phyloP scores from a whole-genome alignment of 1,140 invertebrate genomes.

The Amyelois transitella region DNA sequence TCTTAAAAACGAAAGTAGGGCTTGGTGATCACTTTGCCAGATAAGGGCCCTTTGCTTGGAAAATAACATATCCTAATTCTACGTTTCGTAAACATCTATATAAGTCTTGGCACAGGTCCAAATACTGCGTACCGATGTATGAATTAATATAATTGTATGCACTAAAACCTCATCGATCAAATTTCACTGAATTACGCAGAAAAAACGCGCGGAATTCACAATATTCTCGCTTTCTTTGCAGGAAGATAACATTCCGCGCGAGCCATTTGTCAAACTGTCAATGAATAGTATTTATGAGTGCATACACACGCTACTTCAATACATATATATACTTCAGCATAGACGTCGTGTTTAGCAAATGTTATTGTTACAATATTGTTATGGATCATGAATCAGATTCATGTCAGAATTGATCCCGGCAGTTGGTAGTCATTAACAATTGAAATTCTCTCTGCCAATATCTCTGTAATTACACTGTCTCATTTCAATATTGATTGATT shows the following conservation, averaged over 20 bases:
- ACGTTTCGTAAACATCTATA: background rate
- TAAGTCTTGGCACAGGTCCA: background rate
- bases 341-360: too few relatives aligned
- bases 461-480: too few relatives aligned
- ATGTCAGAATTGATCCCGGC: too few relatives aligned
- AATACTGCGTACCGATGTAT: background rate
- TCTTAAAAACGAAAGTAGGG: background rate
- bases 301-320: background rate
- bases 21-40: background rate
- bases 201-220: background rate
- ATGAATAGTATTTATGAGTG: constrained; percentile 1
- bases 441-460: too few relatives aligned
- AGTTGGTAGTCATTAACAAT: too few relatives aligned
- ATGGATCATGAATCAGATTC: too few relatives aligned
- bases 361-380: too few relatives aligned
- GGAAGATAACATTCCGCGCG: constrained; percentile 8
- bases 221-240: constrained; percentile 11
- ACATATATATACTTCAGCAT: background rate
- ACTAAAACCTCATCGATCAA: background rate
- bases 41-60: background rate
- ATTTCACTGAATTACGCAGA: background rate
- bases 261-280: constrained; percentile 8
- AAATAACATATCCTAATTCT: too few relatives aligned
- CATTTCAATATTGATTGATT: too few relatives aligned
- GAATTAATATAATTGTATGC: background rate